Conservation (phyloP, 2,888 invertebrate genomes). For the Stegophylla sp. region DNA sequence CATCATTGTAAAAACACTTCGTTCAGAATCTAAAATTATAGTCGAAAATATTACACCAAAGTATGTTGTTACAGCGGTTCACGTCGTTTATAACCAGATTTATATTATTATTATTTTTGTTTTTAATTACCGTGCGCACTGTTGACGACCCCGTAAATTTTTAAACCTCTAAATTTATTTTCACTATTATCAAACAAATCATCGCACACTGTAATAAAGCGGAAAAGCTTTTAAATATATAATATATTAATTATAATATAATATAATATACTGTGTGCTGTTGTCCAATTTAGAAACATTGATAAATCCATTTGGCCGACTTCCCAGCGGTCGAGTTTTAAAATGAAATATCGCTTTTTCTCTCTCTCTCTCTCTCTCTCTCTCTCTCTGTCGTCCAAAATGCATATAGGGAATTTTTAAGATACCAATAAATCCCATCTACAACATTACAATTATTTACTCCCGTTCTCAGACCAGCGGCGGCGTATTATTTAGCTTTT, state of each 20-base stretch:
- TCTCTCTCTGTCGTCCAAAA: neutral
- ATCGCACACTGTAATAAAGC: constrained; percentile 33
- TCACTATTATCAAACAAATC: constrained; percentile 36
- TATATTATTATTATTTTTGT: neutral
- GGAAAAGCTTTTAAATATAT: constrained; percentile 39
- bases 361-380: no score
- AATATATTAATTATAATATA: no score
- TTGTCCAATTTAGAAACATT: constrained; percentile 20
- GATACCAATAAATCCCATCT: constrained; percentile 45
- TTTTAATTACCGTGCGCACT: neutral
- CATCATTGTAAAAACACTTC: no score
- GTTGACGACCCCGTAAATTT: neutral
- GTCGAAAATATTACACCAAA: neutral
- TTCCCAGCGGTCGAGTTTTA: constrained; percentile 48
- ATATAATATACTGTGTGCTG: neutral
- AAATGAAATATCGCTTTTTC: constrained; percentile 29
- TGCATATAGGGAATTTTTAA: constrained; percentile 33
- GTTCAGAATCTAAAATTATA: no score
- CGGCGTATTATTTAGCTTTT: no score
- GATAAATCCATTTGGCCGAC: constrained; percentile 48
- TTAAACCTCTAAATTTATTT: neutral
- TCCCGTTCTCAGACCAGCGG: no score
- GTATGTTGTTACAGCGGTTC: neutral
- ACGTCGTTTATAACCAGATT: neutral
- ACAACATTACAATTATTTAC: constrained; percentile 40